These are phyloP conservation scores for Calameuta pallipes DNA, from an alignment of 2,888 invertebrate genomes.

Conservation along the genomic window DNA sequence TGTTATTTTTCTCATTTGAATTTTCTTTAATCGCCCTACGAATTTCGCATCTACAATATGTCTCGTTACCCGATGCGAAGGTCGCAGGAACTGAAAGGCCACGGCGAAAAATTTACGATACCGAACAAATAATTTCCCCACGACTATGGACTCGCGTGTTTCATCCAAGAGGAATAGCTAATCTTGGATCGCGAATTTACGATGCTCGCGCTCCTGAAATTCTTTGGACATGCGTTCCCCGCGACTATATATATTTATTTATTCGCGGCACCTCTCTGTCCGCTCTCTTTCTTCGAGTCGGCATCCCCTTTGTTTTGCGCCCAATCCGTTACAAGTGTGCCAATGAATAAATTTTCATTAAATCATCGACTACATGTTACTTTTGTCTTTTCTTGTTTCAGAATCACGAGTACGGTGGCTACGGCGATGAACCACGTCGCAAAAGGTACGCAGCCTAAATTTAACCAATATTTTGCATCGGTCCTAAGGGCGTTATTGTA, in stretches of 20 bases:
- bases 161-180: background rate
- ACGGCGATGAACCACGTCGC: slow-evolving; percentile 64
- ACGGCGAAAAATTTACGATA: background rate
- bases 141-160: background rate
- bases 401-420: slow-evolving; percentile 65
- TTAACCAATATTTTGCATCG: background rate
- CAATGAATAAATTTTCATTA: background rate
- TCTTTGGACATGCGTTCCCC: background rate
- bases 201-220: background rate
- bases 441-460: slow-evolving; percentile 55
- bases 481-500: background rate
- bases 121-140: background rate
- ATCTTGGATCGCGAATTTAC: background rate
- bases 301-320: background rate
- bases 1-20: background rate
- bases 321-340: background rate
- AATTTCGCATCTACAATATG: too few species aligned
- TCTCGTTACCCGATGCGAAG: background rate
- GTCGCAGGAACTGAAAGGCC: background rate
- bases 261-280: background rate
- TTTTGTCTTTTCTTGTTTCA: slow-evolving; percentile 37
- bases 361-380: background rate
- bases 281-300: background rate
- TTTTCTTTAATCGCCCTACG: background rate
- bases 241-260: background rate